phyloP scores from a whole-genome alignment of 2,888 invertebrate genomes.

The Drosophila infuscata region DNA sequence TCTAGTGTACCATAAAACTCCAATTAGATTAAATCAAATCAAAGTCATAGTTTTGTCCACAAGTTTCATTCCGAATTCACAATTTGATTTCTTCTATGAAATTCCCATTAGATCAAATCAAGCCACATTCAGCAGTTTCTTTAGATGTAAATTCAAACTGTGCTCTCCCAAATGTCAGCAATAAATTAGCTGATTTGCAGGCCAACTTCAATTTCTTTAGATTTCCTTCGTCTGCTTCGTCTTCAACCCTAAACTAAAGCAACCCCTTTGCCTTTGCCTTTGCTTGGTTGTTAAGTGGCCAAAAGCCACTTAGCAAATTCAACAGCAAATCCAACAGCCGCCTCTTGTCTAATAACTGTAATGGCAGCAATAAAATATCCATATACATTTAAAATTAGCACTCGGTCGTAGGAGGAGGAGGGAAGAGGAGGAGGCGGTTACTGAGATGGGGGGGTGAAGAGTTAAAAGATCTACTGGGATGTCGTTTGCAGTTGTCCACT shows the following conservation, averaged over 20 bases:
- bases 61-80: background rate
- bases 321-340: slow-evolving; percentile 40
- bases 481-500: slow-evolving; percentile 55
- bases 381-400: slow-evolving; percentile 80
- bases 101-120: background rate
- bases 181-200: slow-evolving; percentile 30
- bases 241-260: background rate
- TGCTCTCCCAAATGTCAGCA: background rate
- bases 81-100: background rate
- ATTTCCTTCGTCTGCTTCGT: background rate
- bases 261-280: background rate
- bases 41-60: background rate
- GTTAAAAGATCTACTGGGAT: slow-evolving; percentile 44
- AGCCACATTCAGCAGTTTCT: background rate
- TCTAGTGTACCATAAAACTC: background rate
- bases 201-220: slow-evolving; percentile 3
- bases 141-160: slow-evolving; percentile 3
- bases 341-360: slow-evolving; percentile 77
- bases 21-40: background rate
- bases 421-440: background rate
- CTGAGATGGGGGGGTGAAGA: background rate
- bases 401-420: slow-evolving; percentile 48
- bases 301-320: slow-evolving; percentile 65
- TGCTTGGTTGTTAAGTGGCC: slow-evolving; percentile 40
- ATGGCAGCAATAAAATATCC: slow-evolving; percentile 82